Base-by-base conservation (phyloP, 2,888 invertebrate genomes). In the Caenorhabditis panamensis region DNA sequence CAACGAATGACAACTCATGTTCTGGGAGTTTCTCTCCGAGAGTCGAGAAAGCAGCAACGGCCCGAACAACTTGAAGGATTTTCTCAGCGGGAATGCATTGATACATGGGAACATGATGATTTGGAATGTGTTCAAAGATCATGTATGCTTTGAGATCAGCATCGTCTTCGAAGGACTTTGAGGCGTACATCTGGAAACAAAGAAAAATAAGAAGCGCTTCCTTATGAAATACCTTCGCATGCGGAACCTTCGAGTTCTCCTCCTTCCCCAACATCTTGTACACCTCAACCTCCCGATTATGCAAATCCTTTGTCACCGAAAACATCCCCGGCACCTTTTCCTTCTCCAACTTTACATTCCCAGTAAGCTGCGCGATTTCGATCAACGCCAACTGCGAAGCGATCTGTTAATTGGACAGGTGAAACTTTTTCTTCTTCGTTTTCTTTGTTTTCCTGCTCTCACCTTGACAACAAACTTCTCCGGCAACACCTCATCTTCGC, bases 151-250 rank as follows among this genome's bases (percentile, higher is more conserved):
- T 75, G 22, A 78, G 31, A n/a, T 36, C 41, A 26, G 68, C 73
- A n/a, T 77, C 68, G 13, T 68, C 77, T 41, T 54, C 54, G 31
- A 77, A 82, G 9, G 54, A 2, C 53, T 69, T 63, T 22, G 31
- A n/a, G 0, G 53, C 64, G 26, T 73, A 82, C 1, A 73, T 67
- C 75, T 77, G n/a, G 76, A 72, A 44, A 81, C 72, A 62, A 62
- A 62, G 1, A 18, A 2, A 24, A 9, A 9, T 20, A 4, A 11
- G 36, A 36, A 11, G 36, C 5, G 36, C 5, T 11, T 36, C 36
- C 36, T 11, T 5, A 3, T 11, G 41, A 13, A 16, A 13, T 41
- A 51, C 37, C 26, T 66, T 54, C n/a, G 54, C 13, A 18, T 66
- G 26, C 0, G 47, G 22, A 9, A 68, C 53, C 9, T 37, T 37